phyloP scores from a whole-genome alignment of 2,888 invertebrate genomes.

The Cataglyphis livida region DNA sequence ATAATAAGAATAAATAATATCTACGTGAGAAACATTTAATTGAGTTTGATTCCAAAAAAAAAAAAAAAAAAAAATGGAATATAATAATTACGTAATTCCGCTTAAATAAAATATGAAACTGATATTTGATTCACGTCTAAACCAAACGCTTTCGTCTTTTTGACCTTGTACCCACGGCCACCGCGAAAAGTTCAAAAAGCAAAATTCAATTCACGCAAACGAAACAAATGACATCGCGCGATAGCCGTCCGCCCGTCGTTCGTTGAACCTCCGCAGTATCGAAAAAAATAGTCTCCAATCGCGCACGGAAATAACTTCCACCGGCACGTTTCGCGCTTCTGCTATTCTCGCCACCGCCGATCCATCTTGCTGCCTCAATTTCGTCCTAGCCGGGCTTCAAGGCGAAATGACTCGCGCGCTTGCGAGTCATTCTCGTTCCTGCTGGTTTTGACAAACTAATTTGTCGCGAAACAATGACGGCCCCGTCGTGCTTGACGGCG shows the following conservation, averaged over 20 bases:
- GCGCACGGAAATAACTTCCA: constrained; percentile 66
- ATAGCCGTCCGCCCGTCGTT: constrained; percentile 51
- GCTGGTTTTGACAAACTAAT: constrained; percentile 78
- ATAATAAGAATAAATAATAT: neutral
- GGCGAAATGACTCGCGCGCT: constrained; percentile 66
- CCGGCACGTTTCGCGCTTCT: constrained; percentile 66
- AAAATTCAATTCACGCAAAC: constrained; percentile 48
- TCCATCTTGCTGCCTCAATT: constrained; percentile 72
- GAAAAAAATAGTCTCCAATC: constrained; percentile 70
- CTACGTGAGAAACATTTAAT: neutral
- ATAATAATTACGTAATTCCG: neutral
- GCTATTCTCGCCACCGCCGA: constrained; percentile 59
- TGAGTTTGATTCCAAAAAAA: neutral
- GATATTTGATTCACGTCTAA: neutral
- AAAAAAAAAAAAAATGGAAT: neutral
- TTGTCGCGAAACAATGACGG: constrained; percentile 78
- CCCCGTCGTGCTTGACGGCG: constrained; percentile 67
- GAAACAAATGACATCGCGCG: constrained; percentile 37
- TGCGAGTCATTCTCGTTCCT: constrained; percentile 51
- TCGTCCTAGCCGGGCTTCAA: constrained; percentile 63
- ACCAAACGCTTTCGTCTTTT: neutral
- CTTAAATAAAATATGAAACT: neutral
- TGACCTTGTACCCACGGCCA: neutral
- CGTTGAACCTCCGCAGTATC: constrained; percentile 68
- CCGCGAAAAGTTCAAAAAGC: constrained; percentile 30